A percentile compares a stretch with the other conserved stretches of the same genome.
phyloP scores from a whole-genome alignment of 2,888 invertebrate species.

The Eupithecia dodoneata region DNA sequence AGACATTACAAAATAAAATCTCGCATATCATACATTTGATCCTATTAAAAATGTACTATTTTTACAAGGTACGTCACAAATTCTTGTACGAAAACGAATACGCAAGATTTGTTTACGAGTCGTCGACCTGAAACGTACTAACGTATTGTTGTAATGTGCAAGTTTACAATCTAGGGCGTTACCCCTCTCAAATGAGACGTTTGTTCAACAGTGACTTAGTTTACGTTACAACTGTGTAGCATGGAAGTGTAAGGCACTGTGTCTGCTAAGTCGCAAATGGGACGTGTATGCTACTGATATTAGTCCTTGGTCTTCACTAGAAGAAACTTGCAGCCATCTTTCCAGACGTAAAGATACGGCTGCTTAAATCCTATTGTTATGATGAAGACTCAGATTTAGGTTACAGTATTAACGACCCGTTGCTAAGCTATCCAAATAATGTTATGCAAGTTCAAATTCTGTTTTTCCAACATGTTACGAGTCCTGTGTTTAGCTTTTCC shows the following conservation, averaged over 20 bases:
- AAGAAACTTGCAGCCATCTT: not conserved
- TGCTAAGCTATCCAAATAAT: not conserved
- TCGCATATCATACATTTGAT: conserved; percentile 18
- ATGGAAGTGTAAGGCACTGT: not conserved
- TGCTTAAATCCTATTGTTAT: not conserved
- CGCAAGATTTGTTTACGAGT: conserved; percentile 72
- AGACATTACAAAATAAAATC: conserved; percentile 2
- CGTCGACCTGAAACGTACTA: conserved; percentile 73
- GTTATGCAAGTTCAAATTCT: not conserved
- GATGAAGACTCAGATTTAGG: not conserved
- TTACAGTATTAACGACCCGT: not conserved
- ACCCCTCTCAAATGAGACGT: conserved; percentile 75
- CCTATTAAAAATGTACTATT: conserved; percentile 40
- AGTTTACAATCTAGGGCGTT: conserved; percentile 79
- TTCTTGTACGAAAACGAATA: conserved; percentile 49
- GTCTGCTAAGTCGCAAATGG: not conserved
- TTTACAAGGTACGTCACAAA: conserved; percentile 50
- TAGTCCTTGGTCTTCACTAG: not conserved
- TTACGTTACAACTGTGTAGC: conserved; percentile 68
- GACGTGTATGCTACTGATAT: not conserved
- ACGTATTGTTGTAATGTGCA: conserved; percentile 71
- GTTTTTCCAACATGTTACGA: too few species aligned
- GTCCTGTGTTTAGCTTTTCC: not conserved
- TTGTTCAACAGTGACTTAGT: conserved; percentile 72
- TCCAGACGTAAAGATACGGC: not conserved